Evolutionary conservation across 2,113 vertebrate species (phyloP).

Genomic region (Melozone crissalis): DNA sequence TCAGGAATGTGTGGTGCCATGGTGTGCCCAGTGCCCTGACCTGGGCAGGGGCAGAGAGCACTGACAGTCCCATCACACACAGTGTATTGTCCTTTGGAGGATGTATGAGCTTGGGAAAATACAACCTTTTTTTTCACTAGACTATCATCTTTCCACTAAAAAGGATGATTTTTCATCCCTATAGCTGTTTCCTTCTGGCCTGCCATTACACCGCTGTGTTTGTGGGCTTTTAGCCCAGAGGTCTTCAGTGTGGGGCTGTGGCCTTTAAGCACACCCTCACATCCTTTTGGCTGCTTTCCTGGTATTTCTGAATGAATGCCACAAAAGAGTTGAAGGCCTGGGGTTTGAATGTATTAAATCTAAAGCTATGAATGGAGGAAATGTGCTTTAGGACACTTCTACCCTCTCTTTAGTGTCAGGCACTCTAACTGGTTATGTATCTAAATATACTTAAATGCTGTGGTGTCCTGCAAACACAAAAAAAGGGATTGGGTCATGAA

Average conservation of each 20-base stretch:
- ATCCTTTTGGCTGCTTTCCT: background rate
- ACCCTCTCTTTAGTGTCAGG: background rate
- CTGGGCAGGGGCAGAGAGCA: background rate
- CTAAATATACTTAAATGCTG: background rate
- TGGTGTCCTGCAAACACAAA: background rate
- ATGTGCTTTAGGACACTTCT: background rate
- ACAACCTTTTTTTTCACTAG: background rate
- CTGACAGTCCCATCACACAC: accelerated
- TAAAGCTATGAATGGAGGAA: background rate
- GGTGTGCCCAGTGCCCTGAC: accelerated
- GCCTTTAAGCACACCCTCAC: background rate
- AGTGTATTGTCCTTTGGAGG: accelerated
- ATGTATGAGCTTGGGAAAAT: background rate
- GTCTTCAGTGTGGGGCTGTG: background rate
- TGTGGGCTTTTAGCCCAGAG: background rate
- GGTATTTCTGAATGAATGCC: background rate
- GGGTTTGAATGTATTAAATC: background rate
- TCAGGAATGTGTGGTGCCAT: accelerated
- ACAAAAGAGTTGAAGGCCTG: background rate
- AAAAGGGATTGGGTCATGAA: background rate
- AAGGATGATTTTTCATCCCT: background rate
- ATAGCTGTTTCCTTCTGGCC: background rate
- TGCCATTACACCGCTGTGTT: background rate
- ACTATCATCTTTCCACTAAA: background rate
- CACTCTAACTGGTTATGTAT: background rate